These are phyloP conservation scores for Napeogenes sylphis DNA, from an alignment of 2,888 invertebrate genomes.

Conservation along the genomic window DNA sequence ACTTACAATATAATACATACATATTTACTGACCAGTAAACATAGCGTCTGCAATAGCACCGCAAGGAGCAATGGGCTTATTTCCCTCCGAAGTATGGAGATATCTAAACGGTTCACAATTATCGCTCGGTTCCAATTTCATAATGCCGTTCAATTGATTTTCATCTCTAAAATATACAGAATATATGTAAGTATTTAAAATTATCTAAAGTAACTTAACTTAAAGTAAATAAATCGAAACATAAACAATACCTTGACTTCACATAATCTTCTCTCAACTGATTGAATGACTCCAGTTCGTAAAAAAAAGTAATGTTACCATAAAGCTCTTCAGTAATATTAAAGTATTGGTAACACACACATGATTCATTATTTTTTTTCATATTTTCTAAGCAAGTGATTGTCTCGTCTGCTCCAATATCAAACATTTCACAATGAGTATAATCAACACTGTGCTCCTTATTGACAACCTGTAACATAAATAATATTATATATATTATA, in stretches of 20 bases:
- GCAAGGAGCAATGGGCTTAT: slow-evolving; percentile 36
- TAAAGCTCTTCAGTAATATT: slow-evolving; percentile 14
- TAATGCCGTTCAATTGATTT: slow-evolving; percentile 31
- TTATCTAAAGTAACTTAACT: background rate
- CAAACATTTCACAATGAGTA: slow-evolving; percentile 13
- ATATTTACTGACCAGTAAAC: slow-evolving; percentile 32
- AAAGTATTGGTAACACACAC: slow-evolving; percentile 10
- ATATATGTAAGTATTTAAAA: background rate
- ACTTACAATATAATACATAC: too few species aligned
- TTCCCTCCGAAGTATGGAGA: slow-evolving; percentile 1
- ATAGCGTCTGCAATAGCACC: slow-evolving; percentile 36
- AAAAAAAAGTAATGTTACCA: slow-evolving; percentile 24
- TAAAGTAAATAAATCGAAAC: background rate
- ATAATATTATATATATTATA: too few species aligned
- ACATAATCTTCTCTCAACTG: slow-evolving; percentile 19
- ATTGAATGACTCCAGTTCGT: slow-evolving; percentile 26
- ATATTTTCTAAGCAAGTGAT: slow-evolving; percentile 5
- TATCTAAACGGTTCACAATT: slow-evolving; percentile 32
- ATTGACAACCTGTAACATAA: background rate
- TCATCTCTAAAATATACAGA: slow-evolving; percentile 30
- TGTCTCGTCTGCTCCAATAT: background rate
- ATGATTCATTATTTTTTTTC: background rate
- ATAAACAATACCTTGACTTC: slow-evolving; percentile 23
- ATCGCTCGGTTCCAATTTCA: slow-evolving; percentile 21
- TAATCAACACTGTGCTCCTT: slow-evolving; percentile 16